Base-by-base conservation (phyloP, 2,888 invertebrate species). In the Scotopteryx bipunctaria region DNA sequence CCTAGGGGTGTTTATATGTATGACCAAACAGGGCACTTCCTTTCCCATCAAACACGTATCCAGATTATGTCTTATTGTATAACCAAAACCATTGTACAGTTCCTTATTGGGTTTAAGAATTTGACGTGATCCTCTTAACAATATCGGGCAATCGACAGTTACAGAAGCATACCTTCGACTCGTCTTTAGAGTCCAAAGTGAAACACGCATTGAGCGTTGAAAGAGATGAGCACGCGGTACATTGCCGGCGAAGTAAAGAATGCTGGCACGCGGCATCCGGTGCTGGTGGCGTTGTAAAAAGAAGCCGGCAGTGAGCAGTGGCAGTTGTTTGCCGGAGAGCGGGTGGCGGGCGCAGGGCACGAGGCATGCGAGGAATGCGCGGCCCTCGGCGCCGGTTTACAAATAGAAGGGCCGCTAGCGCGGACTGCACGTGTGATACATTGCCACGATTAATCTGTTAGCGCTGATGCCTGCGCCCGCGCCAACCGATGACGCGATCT, bases 371-470 rank as follows among this genome's bases (percentile, higher is more conserved):
- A 72, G 86, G 89, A 88, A 89, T 89, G 89, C 77, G 78, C 79
- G 83, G 86, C 86, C 86, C 84, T 82, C 86, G 86, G 85, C 87
- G 87, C 88, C 87, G 82, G 86, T 85, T 87, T 86, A 89, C 89
- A 88, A 87, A 88, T 88, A 89, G 87, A 89, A 89, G 87, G 87
- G 85, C 86, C 84, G 78, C 83, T 79, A 82, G 81, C 73, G 80
- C 72, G 76, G 76, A 78, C 82, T 84, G 84, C 88, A 86, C 85
- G 86, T 86, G 86, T 86, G 80, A 86, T 85, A 82, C 83, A 85
- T 86, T 75, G 81, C 81, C 72, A 77, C 82, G 81, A 86, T 85
- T 81, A 80, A 84, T 86, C 84, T 81, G 81, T 85, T 85, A 81
- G 78, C 81, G 76, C 78, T 77, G 78, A 80, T 76, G 76, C 70